Evolutionary conservation across 2,888 invertebrate species (phyloP), one percentile per base, ranked within the genome.

Genomic region (Taenaris catops): DNA sequence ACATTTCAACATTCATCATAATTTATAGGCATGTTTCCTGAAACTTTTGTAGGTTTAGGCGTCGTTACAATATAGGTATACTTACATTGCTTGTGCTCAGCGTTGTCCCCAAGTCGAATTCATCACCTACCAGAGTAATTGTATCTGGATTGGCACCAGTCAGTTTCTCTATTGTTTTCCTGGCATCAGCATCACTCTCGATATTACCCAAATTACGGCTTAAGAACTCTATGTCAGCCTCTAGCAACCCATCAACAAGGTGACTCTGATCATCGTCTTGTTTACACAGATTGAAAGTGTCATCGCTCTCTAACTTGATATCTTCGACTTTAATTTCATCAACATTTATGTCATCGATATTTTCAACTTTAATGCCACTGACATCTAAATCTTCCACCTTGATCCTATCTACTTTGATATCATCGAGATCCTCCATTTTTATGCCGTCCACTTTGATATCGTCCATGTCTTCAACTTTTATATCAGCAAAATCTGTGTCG

Each of bases 81-180:
- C 78, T 76, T 64, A 84, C 84, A 52, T 71, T 76, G 38, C 46
- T 72, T 2, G 76, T 74, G 45, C 80, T 83, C 38, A 86, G 63
- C 5, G 86, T 80, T 1, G 79, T 64, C n/a, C 84, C 83, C 43
- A 86, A 60, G 62, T 86, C 86, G 42, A 86, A 86, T 55, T 86
- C 86, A 40, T 86, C 86, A 0, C 84, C 81, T 34, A 83, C 81
- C 42, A 87, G 62, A 2, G 81, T 80, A 4, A 87, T 70, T 0
- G 80, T 79, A 38, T 87, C 86, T 2, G 83, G 73, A 57, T 84
- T 80, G 2, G 81, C 80, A 4, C 84, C 87, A 1, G 87, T 86
- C 37, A 87, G 49, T 36, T 84, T 87, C 49, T 87, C 87, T 37
- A 87, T 86, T n/a, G 87, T 81, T 51, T 87, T 87, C 24, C 87